A percentile compares a stretch with the other conserved stretches of the same genome.
phyloP scores from a whole-genome alignment of 2,888 invertebrate genomes.

The Nymphalis polychloros region DNA sequence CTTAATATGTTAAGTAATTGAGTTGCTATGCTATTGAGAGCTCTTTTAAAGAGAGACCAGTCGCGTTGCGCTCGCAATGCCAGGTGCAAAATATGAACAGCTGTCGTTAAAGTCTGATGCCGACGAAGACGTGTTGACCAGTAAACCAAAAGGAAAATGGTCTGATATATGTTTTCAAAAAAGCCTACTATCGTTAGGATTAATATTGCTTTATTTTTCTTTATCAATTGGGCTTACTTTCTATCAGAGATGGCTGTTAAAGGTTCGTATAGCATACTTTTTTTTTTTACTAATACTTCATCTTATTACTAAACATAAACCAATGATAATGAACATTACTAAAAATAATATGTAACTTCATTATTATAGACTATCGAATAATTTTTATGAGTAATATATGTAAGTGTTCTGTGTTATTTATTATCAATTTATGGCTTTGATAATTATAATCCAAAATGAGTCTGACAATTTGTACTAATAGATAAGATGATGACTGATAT shows the following conservation, averaged over 20 bases:
- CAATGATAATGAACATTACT: neutral
- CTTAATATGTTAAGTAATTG: neutral
- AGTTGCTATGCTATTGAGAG: constrained; percentile 61
- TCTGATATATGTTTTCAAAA: constrained; percentile 69
- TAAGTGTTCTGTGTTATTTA: neutral
- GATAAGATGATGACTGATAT: neutral
- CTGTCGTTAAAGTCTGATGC: constrained; percentile 68
- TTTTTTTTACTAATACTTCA: neutral
- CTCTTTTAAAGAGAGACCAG: constrained; percentile 42
- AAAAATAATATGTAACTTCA: neutral
- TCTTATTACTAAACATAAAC: neutral
- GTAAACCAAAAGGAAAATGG: constrained; percentile 65
- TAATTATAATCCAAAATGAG: constrained; percentile 5
- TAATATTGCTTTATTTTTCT: constrained; percentile 92
- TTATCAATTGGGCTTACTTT: constrained; percentile 98
- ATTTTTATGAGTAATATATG: too few relatives aligned
- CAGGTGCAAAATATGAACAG: constrained; percentile 75
- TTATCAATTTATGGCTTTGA: constrained; percentile 1
- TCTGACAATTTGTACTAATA: neutral
- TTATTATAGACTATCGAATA: neutral
- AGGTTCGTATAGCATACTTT: constrained; percentile 74
- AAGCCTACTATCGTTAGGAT: constrained; percentile 64
- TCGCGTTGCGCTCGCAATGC: constrained; percentile 58
- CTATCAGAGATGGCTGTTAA: constrained; percentile 96
- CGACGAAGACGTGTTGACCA: constrained; percentile 67